Evolutionary conservation across 2,888 invertebrate genomes (phyloP).

Genomic region (Perdita meconis): DNA sequence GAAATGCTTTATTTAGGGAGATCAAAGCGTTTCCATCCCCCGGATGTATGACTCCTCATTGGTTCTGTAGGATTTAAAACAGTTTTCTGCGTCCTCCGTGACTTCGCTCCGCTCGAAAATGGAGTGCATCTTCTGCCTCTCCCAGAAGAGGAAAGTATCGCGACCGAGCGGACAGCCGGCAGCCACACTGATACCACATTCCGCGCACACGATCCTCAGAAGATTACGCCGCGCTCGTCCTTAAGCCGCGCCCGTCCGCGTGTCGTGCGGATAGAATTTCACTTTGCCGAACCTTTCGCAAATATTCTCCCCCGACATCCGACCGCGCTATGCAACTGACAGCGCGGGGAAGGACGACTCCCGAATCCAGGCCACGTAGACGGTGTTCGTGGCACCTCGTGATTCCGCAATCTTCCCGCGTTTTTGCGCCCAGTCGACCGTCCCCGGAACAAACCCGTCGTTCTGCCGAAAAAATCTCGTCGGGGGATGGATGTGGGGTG

Average conservation of each 20-base stretch:
- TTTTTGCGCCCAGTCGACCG: slow-evolving; percentile 55
- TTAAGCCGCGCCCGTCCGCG: slow-evolving; percentile 59
- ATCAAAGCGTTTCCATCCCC: no score
- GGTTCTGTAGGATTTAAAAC: no score
- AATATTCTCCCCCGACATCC: slow-evolving; percentile 68
- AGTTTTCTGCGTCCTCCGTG: no score
- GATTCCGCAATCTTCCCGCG: slow-evolving; percentile 60
- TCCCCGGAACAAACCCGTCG: slow-evolving; percentile 38
- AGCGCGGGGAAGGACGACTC: slow-evolving; percentile 44
- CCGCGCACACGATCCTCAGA: slow-evolving; percentile 49
- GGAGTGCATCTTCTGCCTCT: not conserved
- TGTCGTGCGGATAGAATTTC: slow-evolving; percentile 66
- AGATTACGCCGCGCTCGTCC: slow-evolving; percentile 60
- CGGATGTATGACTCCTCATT: no score
- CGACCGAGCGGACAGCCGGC: not conserved
- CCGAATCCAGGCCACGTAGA: slow-evolving; percentile 68
- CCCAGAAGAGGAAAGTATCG: not conserved
- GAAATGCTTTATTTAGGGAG: no score
- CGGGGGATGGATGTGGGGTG: slow-evolving; percentile 38
- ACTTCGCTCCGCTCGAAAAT: not conserved
- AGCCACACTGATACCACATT: slow-evolving; percentile 31
- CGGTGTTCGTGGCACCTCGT: slow-evolving; percentile 67
- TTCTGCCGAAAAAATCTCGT: slow-evolving; percentile 51
- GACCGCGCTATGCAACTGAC: slow-evolving; percentile 68
- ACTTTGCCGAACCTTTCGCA: slow-evolving; percentile 66